Percentiles rank a stretch among this genome's conserved stretches.
Evolutionary conservation across 2,797 vertebrate species (phyloP).

Genomic region (Rhynchonycteris naso): DNA sequence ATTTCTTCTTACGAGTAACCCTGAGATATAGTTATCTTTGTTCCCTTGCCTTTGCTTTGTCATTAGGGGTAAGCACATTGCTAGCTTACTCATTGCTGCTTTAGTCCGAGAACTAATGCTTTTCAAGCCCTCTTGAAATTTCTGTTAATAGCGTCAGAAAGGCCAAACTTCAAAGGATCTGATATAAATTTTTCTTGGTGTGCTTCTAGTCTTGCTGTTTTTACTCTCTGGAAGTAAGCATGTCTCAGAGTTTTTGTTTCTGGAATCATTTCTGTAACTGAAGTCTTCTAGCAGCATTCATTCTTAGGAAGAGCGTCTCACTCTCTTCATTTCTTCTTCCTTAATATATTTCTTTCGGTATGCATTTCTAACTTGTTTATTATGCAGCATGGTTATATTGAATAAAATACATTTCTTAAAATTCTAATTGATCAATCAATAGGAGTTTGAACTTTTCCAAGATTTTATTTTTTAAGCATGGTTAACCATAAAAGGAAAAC

Average conservation of each 20-base stretch:
- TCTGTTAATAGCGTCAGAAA: not conserved
- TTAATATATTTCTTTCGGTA: not conserved
- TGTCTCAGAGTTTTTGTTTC: not conserved
- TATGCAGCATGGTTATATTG: not conserved
- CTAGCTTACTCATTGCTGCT: not conserved
- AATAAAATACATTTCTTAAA: constrained; percentile 15
- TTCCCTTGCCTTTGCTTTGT: not conserved
- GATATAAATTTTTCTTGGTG: not conserved
- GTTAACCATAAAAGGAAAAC: not conserved
- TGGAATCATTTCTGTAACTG: not conserved
- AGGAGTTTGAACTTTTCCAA: not conserved
- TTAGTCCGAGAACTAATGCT: not conserved
- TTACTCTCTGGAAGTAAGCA: not conserved
- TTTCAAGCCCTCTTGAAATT: not conserved
- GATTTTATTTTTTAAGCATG: not conserved
- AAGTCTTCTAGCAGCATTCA: not conserved
- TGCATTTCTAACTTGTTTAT: not conserved
- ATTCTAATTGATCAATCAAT: not conserved
- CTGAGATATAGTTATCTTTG: not conserved
- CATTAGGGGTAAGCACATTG: not conserved
- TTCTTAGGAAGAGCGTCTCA: not conserved
- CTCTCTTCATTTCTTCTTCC: not conserved
- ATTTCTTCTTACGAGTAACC: not conserved
- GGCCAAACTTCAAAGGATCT: not conserved
- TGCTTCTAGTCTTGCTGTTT: not conserved